Evolutionary conservation across 2,797 vertebrate genomes (phyloP).

Genomic region (Lophotriccus pileatus): DNA sequence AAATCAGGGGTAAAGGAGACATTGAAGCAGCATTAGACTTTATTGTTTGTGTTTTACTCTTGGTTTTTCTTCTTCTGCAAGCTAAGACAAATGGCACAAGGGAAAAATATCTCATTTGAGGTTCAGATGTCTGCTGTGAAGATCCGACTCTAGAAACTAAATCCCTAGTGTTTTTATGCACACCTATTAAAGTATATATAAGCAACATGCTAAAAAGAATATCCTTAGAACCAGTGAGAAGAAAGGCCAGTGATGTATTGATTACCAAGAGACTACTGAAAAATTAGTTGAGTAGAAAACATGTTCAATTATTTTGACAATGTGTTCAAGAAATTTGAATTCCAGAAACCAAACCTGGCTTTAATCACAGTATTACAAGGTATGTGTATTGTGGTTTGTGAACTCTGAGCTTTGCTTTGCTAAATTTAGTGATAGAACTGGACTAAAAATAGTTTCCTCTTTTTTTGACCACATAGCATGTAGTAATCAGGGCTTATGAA

Average conservation of each 20-base stretch:
- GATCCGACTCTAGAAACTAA: not conserved
- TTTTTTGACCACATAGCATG: not conserved
- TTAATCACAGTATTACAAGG: not conserved
- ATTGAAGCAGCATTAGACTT: not conserved
- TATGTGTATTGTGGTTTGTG: not conserved
- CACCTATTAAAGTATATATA: not conserved
- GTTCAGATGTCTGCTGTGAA: not conserved
- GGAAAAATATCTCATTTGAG: not conserved
- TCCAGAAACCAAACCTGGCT: not conserved
- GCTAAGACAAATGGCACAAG: not conserved
- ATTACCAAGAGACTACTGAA: not conserved
- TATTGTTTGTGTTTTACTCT: not conserved
- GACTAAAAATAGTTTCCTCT: not conserved
- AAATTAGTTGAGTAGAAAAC: not conserved
- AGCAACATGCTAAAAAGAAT: not conserved
- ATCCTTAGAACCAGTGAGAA: not conserved
- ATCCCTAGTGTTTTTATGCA: not conserved
- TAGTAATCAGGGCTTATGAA: not conserved
- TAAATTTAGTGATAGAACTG: not conserved
- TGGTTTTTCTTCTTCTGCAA: not conserved
- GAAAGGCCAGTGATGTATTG: not conserved
- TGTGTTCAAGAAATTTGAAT: not conserved
- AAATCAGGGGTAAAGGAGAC: not conserved
- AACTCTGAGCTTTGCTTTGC: not conserved
- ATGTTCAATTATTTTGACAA: not conserved